Evolutionary conservation across 2,888 invertebrate genomes (phyloP).

Genomic region (Lasioglossum lativentre): DNA sequence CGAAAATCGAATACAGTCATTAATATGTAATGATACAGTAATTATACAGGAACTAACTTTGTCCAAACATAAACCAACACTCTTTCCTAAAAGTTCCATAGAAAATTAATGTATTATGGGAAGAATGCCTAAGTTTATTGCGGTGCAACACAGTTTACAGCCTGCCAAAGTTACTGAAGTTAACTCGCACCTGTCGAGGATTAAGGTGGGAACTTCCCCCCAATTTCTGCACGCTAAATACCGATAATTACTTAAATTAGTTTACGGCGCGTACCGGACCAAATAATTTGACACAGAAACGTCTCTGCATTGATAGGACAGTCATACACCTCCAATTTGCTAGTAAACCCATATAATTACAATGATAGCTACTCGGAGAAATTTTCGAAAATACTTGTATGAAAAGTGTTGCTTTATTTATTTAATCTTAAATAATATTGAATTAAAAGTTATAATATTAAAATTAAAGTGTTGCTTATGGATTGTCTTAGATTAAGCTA

Average conservation of each 20-base stretch:
- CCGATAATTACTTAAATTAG: conserved; percentile 28
- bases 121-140: neutral
- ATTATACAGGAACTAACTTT: too few relatives aligned
- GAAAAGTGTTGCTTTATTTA: too few relatives aligned
- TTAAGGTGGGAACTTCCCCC: conserved; percentile 6
- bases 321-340: neutral
- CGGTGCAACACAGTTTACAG: neutral
- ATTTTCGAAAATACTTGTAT: neutral
- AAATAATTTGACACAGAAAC: neutral
- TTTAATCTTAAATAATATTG: too few relatives aligned
- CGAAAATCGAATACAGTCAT: neutral
- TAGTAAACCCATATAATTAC: neutral
- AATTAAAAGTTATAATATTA: too few relatives aligned
- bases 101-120: neutral
- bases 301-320: neutral
- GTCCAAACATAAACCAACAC: neutral
- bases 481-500: too few relatives aligned
- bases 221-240: conserved; percentile 3
- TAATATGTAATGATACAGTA: neutral
- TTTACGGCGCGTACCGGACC: conserved; percentile 13
- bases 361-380: neutral
- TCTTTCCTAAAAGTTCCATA: neutral
- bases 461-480: too few relatives aligned
- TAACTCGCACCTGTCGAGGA: conserved; percentile 9
- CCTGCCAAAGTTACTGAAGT: neutral